Evolutionary conservation across 2,888 invertebrate species (phyloP), one percentile per base, ranked within the genome.

Genomic region (Dione juno): DNA sequence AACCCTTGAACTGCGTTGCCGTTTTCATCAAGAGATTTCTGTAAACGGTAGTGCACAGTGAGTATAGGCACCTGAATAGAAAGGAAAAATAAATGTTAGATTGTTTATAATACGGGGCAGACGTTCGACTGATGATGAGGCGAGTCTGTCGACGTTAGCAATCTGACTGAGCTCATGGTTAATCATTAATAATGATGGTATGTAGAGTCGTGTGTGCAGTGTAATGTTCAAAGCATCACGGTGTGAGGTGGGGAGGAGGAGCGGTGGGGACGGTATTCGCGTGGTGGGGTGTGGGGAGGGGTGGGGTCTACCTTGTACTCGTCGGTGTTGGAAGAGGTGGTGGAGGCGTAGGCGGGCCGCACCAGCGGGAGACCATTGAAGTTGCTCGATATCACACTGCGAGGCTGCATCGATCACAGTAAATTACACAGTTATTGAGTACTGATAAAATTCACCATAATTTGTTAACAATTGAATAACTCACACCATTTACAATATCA

Each of bases 21-120:
- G 84, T 97, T 97, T 89, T 97, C 97, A 89, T 97, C 97, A 74
- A 96, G 91, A 74, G 95, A 94, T 87, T 95, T 96, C 94, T 95
- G 89, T 68, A 93, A 94, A 75, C 77, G 75, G 78, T 77, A 78
- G 77, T 76, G 77, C 77, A 76, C 79, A 78, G 80, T 79, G 81
- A 79, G 74, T 77, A 78, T 77, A 80, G 77, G 79, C 73, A 78
- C 80, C 76, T 77, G 77, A 76, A 81, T 78, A 76, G 77, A 78
- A 77, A 80, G 79, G 77, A 79, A 80, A 80, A 82, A 80, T 78
- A 70, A 76, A 74, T 69, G 74, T 77, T 74, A 75, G 75, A 77
- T 71, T 74, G 77, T 75, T 79, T 77, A 76, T 76, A 77, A 77
- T 71, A 74, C 74, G 71, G 66, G 69, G 67, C 69, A 66, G 63